Evolutionary conservation across 2,113 vertebrate genomes (phyloP), one percentile per base, ranked within the genome.

Genomic region (Astatoreochromis straeleni): DNA sequence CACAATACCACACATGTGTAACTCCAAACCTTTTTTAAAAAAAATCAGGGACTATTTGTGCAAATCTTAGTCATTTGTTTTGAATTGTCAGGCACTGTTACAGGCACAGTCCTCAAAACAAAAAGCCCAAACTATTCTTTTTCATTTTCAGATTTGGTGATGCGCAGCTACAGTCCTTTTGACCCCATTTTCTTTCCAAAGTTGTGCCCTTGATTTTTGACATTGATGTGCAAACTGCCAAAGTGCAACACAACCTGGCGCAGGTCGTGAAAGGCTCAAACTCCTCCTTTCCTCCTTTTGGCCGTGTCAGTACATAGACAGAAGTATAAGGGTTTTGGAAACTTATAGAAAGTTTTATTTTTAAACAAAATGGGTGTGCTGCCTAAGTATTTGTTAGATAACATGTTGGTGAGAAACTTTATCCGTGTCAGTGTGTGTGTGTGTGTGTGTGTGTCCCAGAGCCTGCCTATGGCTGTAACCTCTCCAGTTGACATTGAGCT

Each of bases 391-490:
- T 70, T 85, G 82, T 90, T 88, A 63, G 85, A 89, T 90, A 91
- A 85, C 54, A 63, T 90, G 87, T 85, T 89, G 17, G 38, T 83
- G 26, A 70, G 82, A 85, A 84, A 49, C 45, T 85, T 82, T 88
- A 78, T 87, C 54, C 17, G n/a, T 88, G 85, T 86, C 47, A 63
- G 85, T 91, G 82, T 75, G 58, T 89, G 65, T 89, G 65, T 80
- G 85, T 91, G 82, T 75, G 58, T 89, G 65, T 89, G 65, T 80
- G 58, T 88, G 87, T 92, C 88, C 82, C 40, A 84, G 88, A 92
- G 94, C 84, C 73, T 89, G 94, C 94, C 92, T 88, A 81, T 91
- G 92, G 94, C 94, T 94, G 78, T 94, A 93, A 93, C 94, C 92
- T 93, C 94, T 92, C 47, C 91, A 87, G 88, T 91, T 85, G 93